Conservation (phyloP, 2,113 vertebrate genomes). For the Himantopus leucocephalus region DNA sequence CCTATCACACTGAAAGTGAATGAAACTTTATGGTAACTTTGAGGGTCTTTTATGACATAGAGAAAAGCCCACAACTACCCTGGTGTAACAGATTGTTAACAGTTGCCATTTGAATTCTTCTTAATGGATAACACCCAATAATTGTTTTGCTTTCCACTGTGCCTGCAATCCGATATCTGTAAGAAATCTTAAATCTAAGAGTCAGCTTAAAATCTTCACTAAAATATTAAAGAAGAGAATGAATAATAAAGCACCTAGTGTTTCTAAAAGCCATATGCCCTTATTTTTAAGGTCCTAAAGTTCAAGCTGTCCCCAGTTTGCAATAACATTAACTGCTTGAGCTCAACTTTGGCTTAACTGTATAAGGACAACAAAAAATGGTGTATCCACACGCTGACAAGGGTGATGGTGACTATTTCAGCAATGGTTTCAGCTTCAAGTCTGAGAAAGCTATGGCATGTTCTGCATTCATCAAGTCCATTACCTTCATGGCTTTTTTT, state of each 20-base stretch:
- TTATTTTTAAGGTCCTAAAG: constrained; percentile 27
- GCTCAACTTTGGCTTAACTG: not conserved
- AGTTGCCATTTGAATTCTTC: constrained; percentile 51
- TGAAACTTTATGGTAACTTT: constrained; percentile 45
- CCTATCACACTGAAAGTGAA: constrained; percentile 40
- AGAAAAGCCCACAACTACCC: not conserved
- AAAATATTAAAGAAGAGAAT: constrained; percentile 38
- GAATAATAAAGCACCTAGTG: constrained; percentile 36
- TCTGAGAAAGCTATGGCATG: not conserved
- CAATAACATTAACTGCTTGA: not conserved
- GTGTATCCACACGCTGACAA: not conserved
- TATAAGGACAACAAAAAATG: not conserved
- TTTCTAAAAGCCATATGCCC: constrained; percentile 39
- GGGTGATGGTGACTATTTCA: not conserved
- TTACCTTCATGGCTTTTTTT: not conserved
- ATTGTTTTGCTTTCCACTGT: constrained; percentile 53
- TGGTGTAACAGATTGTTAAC: constrained; percentile 46
- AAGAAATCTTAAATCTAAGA: constrained; percentile 32
- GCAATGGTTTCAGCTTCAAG: not conserved
- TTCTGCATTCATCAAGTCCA: not conserved
- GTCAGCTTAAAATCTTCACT: constrained; percentile 30
- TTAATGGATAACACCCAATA: constrained; percentile 61
- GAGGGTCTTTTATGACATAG: constrained; percentile 37
- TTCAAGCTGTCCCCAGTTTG: constrained; percentile 32
- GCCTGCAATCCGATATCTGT: not conserved